These are phyloP conservation scores for Drepana arcuata DNA, from an alignment of 1,140 invertebrate species.

Conservation along the genomic window DNA sequence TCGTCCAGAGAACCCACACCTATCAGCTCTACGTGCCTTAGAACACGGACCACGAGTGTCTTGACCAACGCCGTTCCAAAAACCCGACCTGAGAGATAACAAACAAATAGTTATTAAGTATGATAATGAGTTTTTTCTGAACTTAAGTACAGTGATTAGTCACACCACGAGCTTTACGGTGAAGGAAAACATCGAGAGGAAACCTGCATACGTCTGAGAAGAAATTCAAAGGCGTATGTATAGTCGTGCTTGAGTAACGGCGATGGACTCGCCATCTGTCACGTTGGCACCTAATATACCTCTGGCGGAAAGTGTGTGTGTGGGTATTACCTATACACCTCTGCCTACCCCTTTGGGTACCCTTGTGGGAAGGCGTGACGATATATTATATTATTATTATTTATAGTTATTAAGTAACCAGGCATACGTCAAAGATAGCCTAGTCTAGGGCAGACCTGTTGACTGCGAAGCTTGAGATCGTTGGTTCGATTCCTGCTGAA, in stretches of 20 bases:
- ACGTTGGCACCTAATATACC: no score
- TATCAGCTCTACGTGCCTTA: conserved; percentile 25
- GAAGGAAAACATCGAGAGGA: neutral
- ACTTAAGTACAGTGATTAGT: neutral
- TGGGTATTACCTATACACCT: no score
- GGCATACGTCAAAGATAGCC: no score
- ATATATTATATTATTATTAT: no score
- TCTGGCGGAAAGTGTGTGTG: no score
- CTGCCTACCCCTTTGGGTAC: no score
- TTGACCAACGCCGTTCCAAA: conserved; percentile 41
- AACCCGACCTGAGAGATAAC: conserved; percentile 30
- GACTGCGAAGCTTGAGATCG: no score
- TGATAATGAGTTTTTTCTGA: neutral
- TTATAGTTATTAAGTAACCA: no score
- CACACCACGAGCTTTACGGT: neutral
- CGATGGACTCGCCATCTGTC: neutral
- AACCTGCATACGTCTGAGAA: neutral
- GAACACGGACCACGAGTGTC: conserved; percentile 26
- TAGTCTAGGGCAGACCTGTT: no score
- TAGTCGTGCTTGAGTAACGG: neutral
- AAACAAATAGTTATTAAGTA: neutral
- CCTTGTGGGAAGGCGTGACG: no score
- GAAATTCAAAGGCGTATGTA: neutral
- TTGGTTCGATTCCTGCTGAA: no score
- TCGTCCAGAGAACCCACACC: conserved; percentile 31